These are phyloP conservation scores for Bhutanitis thaidina DNA, from an alignment of 2,888 invertebrate species.

Conservation along the genomic window DNA sequence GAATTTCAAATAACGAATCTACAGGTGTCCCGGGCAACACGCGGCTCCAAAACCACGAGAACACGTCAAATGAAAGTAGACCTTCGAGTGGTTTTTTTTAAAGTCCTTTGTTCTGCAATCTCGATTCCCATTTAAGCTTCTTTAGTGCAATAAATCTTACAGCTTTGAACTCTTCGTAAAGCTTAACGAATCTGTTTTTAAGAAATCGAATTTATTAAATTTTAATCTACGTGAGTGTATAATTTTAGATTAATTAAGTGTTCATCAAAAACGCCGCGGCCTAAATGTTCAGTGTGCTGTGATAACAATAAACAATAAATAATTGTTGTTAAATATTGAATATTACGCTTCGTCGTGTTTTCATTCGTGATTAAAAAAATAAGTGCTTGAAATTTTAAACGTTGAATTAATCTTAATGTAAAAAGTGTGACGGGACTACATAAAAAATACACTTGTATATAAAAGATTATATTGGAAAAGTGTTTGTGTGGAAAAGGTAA, in stretches of 20 bases:
- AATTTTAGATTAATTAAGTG: constrained; percentile 8
- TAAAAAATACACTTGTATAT: background rate
- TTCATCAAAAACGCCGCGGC: constrained; percentile 24
- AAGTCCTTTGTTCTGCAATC: constrained; percentile 21
- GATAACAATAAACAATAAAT: constrained; percentile 32
- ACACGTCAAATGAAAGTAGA: constrained; percentile 14
- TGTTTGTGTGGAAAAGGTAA: background rate
- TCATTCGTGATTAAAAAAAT: constrained; percentile 8
- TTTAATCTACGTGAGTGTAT: constrained; percentile 17
- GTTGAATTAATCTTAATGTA: background rate
- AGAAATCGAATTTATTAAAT: constrained; percentile 19
- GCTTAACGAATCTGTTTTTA: background rate
- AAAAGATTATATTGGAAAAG: background rate
- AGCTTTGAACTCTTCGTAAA: constrained; percentile 1
- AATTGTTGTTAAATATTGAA: constrained; percentile 22
- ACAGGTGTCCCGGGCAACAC: constrained; percentile 35
- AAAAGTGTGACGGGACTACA: too few species aligned
- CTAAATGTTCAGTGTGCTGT: constrained; percentile 35
- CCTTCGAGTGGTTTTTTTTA: constrained; percentile 22
- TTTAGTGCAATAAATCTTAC: constrained; percentile 1
- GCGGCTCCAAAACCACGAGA: constrained; percentile 16
- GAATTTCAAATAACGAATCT: constrained; percentile 28
- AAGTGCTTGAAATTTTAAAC: background rate
- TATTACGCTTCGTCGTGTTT: constrained; percentile 18
- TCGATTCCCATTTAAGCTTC: background rate